These are phyloP conservation scores for Hipposideros larvatus DNA, from an alignment of 2,797 vertebrate genomes.

Conservation along the genomic window DNA sequence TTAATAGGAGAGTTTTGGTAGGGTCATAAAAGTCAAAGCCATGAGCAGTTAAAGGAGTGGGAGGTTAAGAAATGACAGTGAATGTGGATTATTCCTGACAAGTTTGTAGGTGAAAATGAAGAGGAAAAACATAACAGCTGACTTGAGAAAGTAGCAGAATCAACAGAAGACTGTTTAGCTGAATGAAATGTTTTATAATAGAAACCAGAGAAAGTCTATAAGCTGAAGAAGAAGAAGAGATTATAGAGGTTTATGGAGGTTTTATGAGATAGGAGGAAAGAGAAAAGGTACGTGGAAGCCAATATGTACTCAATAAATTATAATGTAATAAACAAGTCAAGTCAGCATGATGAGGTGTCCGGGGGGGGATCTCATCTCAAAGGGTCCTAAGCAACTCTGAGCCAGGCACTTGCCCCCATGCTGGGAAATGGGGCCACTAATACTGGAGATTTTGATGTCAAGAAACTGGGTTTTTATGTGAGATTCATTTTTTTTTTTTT, in stretches of 20 bases:
- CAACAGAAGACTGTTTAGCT: neutral
- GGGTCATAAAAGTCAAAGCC: slow-evolving; percentile 6
- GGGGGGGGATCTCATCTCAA: neutral
- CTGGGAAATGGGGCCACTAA: neutral
- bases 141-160: neutral
- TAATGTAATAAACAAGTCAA: neutral
- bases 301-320: neutral
- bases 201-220: neutral
- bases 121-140: neutral
- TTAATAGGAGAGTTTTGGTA: slow-evolving; percentile 27
- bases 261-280: neutral
- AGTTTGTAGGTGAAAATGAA: neutral
- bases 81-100: neutral
- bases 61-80: slow-evolving; percentile 1
- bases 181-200: neutral
- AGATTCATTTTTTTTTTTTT: neutral
- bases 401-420: neutral
- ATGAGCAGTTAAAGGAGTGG: neutral
- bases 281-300: neutral
- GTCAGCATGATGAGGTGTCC: neutral
- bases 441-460: neutral
- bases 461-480: neutral
- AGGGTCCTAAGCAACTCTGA: neutral
- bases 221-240: neutral
- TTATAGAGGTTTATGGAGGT: neutral